Base-by-base conservation (phyloP, 2,113 vertebrate species). In the Halcyon malimbica region DNA sequence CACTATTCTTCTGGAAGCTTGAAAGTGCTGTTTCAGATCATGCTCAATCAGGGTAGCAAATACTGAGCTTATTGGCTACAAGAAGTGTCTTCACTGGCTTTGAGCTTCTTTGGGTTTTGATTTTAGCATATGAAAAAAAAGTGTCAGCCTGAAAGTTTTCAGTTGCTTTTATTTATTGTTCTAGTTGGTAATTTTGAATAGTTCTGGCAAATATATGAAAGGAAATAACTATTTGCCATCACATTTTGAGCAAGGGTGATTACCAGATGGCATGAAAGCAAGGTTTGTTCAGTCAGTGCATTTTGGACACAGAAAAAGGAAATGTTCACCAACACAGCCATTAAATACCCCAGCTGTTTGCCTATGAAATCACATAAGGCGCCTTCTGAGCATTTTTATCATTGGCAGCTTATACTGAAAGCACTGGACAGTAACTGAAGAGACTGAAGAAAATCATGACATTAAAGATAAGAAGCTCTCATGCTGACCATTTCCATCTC, bases 1-100 rank as follows among this genome's bases (percentile, higher is more conserved):
- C 26, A 62, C 35, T 48, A 2, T 56, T 82, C 11, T 78, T 41
- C 25, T 76, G n/a, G 51, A 82, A 84, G 24, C 14, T 41, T 53
- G 57, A 80, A 73, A 44, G 4, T 37, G 5, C 14, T 75, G 7
- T 16, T 82, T 92, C 31, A 46, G 46, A n/a, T 39, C 33, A 35
- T 0, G 6, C 10, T 25, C n/a, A 67, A 26, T 39, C 44, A 65
- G 8, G 17, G 6, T 18, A 46, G 37, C 13, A 51, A 68, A 67
- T 12, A 37, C 11, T 3, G 6, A 67, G 3, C 16, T 91, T 1
- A 0, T 18, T 63, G 10, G 13, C 14, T 78, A 18, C 21, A 59
- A 62, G 59, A 74, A 39, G 20, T 31, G 4, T 14, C 7, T 87
- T 86, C 6, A 31, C 2, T 11, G n/a, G 12, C 7, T 91, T 83